Base-by-base conservation (phyloP, 1,140 invertebrate species). In the Leguminivora glycinivorella region DNA sequence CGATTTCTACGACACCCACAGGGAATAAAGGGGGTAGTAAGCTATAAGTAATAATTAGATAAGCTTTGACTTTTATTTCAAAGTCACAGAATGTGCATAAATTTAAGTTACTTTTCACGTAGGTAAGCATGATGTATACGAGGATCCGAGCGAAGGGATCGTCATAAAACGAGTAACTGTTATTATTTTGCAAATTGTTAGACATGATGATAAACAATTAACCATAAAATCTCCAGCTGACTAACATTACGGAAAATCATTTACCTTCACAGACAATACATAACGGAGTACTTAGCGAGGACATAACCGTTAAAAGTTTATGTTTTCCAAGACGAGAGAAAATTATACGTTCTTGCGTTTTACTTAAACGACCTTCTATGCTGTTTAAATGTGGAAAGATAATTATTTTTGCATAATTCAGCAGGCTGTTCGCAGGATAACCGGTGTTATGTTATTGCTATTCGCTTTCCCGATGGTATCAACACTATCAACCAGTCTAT, bases 371-470 rank as follows among this genome's bases (percentile, higher is more conserved):
- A 63, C 58, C 58, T 63, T 63, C 58, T 29, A 63, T 63, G 58
- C 26, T 31, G 58, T 63, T 63, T 63, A 63, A 63, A 63, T 63
- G 58, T 29, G 58, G 58, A 31, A 9, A 63, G 47, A 56, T 70
- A 52, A 70, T 52, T 56, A 56, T 60, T 70, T 70, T 70, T 77
- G 73, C 73, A 72, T 72, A 73, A 77, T 77, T 75, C 70, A 73
- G 70, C 75, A 69, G 67, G 72, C 74, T 72, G 67, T 70, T 70
- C 68, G 74, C 70, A 70, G 26, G 56, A 63, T 70, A 72, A 70
- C 43, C 56, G 29, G 31, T 70, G 56, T 38, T 52, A 52, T 52
- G 0, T 52, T 52, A 52, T 52, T 52, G 17, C 47, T 2, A 10
- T 52, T 6, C n/a, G 19, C 47, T 52, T 17, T n/a, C 40, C 40